Percentiles rank a stretch among this genome's conserved stretches.
Conservation (phyloP, 2,113 vertebrate species). For the Muntiacus muntjak region DNA sequence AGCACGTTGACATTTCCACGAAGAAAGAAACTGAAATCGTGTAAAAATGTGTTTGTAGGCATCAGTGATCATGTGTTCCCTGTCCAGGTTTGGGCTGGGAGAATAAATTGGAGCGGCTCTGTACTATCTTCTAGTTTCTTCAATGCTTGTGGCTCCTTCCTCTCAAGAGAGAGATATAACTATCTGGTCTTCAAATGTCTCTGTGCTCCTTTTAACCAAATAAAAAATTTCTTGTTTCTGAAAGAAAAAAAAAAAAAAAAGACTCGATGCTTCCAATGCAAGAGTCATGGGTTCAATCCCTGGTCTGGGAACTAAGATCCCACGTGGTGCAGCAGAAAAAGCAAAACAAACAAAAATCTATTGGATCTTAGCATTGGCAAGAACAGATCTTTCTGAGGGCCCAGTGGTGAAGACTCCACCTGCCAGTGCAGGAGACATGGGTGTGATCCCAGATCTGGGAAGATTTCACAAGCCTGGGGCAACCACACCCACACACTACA, state of each 20-base stretch:
- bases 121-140: background rate
- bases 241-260: background rate
- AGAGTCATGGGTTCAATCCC: background rate
- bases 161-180: constrained; percentile 41
- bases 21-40: background rate
- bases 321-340: background rate
- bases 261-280: background rate
- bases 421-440: background rate
- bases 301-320: background rate
- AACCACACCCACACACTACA: background rate
- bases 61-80: background rate
- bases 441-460: background rate
- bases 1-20: background rate
- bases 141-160: background rate
- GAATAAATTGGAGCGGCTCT: background rate
- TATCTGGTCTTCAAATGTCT: constrained; percentile 43
- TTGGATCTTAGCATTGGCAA: background rate
- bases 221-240: constrained; percentile 72
- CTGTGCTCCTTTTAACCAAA: constrained; percentile 62
- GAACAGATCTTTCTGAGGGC: background rate
- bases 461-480: background rate
- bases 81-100: background rate
- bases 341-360: background rate
- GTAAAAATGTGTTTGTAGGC: background rate
- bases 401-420: background rate